Conservation (phyloP, 1,140 invertebrate genomes). For the Cotesia glomerata region DNA sequence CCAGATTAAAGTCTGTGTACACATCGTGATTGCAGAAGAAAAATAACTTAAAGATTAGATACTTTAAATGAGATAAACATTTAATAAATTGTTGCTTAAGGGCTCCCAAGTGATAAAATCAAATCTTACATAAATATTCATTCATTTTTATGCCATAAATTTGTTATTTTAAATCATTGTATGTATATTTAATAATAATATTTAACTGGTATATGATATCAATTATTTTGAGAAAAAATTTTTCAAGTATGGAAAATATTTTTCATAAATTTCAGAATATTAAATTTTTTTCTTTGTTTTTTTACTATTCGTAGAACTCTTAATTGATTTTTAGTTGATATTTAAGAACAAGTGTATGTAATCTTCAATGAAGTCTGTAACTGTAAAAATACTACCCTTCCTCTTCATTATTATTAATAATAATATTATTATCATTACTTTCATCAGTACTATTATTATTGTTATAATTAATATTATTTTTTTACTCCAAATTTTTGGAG, state of each 20-base stretch:
- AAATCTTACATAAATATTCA: too few species aligned
- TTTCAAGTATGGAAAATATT: not conserved
- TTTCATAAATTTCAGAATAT: not conserved
- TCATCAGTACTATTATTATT: not conserved
- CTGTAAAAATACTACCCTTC: not conserved
- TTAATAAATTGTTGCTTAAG: not conserved
- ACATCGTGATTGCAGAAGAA: constrained; percentile 10
- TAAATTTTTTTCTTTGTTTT: not conserved
- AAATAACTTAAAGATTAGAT: constrained; percentile 2
- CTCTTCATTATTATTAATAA: not conserved
- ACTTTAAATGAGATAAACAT: constrained; percentile 3
- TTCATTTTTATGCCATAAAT: too few species aligned
- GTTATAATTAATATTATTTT: not conserved
- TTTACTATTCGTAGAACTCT: too few species aligned
- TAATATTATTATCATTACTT: not conserved
- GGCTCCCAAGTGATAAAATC: not conserved
- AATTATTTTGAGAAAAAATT: not conserved
- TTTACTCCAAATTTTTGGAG: not conserved
- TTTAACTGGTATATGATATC: not conserved
- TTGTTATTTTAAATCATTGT: not conserved
- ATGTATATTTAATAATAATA: not conserved
- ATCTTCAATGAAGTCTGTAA: constrained; percentile 22
- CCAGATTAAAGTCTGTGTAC: constrained; percentile 23
- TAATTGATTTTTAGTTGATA: not conserved
- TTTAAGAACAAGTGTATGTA: constrained; percentile 1